A percentile compares a stretch with the other conserved stretches of the same genome.
Evolutionary conservation across 2,113 vertebrate species (phyloP).

Genomic region (Hypomesus transpacificus): DNA sequence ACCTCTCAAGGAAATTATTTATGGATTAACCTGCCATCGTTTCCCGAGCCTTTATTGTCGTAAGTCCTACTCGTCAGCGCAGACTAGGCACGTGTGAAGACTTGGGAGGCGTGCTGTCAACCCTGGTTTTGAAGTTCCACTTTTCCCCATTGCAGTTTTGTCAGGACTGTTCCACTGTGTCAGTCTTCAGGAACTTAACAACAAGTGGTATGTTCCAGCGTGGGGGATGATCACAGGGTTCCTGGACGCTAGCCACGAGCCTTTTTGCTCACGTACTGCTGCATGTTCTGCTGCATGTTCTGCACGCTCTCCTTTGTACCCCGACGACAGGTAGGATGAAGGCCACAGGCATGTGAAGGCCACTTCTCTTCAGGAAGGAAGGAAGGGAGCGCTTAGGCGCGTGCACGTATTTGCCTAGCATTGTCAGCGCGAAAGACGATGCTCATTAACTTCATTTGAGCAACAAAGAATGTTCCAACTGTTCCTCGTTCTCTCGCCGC

Average conservation of each 20-base stretch:
- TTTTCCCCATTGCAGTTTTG: slow-evolving; percentile 5
- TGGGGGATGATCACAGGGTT: slow-evolving; percentile 14
- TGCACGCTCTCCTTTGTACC: neutral
- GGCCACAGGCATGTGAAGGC: neutral
- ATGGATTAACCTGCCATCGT: slow-evolving; percentile 29
- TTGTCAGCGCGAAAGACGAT: slow-evolving; percentile 37
- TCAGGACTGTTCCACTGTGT: slow-evolving; percentile 12
- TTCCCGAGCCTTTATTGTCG: slow-evolving; percentile 19
- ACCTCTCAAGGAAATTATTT: slow-evolving; percentile 33
- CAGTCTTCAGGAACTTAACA: slow-evolving; percentile 2
- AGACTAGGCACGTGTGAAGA: neutral
- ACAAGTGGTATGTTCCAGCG: neutral
- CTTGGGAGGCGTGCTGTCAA: neutral
- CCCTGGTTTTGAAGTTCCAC: neutral
- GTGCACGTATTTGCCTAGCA: neutral
- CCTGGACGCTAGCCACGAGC: slow-evolving; percentile 6
- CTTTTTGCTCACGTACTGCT: neutral
- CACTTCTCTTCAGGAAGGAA: slow-evolving; percentile 13
- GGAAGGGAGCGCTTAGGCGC: neutral
- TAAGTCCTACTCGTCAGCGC: slow-evolving; percentile 19
- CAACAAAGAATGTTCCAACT: slow-evolving; percentile 49
- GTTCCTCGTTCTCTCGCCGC: slow-evolving; percentile 52
- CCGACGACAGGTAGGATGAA: slow-evolving; percentile 1
- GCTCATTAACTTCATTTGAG: slow-evolving; percentile 58
- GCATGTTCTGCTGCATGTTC: slow-evolving; percentile 8